Evolutionary conservation across 2,113 vertebrate genomes (phyloP), one percentile per base, ranked within the genome.

Genomic region (Cathartes aura): DNA sequence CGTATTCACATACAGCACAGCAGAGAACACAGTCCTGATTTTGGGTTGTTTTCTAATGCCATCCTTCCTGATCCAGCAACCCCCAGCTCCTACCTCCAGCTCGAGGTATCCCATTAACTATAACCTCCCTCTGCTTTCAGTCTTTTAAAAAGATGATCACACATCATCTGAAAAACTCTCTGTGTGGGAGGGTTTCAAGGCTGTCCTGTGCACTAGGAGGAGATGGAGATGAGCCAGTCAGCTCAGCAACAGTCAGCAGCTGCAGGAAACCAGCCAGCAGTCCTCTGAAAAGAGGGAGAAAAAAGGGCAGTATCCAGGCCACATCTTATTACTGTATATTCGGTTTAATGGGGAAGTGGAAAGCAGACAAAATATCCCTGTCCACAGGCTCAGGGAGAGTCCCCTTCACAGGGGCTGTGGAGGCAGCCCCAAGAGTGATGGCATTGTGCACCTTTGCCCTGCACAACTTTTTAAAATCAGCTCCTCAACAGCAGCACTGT

Each of bases 401-500:
- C 2, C 4, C 5, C 12, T 75, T 73, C 34, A 52, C 17, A 47
- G 52, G 8, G 22, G 4, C 10, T 66, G 17, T 5, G 22, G 58
- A 91, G 15, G 36, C 48, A 94, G 15, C 7, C 10, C 30, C 19
- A 34, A 17, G 15, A 72, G 36, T 8, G n/a, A 38, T 16, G 14
- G 24, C 22, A 60, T 1, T 63, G 6, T 30, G 30, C 7, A 59
- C 4, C 11, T 38, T 68, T 56, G 23, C 29, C 10, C 38, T 15
- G 26, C 7, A 50, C 11, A 36, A 21, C 5, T 85, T 64, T 72
- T 52, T 20, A 12, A 71, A 23, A 59, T 5, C 30, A 32, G 23
- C 13, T 50, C 5, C 59, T 13, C 1, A 2, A 8, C 30, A 42
- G 36, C 0, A 8, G 4, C 4, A 2, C 32, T 0, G 0, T 24